Evolutionary conservation across 2,797 vertebrate genomes (phyloP), one percentile per base, ranked within the genome.

Genomic region (Dryobates pubescens): DNA sequence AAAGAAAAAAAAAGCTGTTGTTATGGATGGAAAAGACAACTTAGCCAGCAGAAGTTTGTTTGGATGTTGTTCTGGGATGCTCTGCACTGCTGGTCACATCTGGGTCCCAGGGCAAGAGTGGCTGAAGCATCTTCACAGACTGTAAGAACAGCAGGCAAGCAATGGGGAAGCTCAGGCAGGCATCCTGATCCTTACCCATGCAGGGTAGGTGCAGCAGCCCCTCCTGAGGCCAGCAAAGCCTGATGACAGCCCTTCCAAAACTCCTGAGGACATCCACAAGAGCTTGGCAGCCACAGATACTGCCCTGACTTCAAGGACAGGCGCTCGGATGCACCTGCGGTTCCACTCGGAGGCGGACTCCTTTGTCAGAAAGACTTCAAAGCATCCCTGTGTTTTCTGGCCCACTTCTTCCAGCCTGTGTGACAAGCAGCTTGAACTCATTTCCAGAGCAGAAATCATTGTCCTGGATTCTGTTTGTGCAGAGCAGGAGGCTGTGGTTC

Each of bases 371-470:
- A 82, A 70, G 53, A 58, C 76, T 92, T 61, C 47, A 86, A 82
- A 90, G 79, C 30, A 67, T 26, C 76, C 34, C 24, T 92, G 30
- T 49, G 69, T 62, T 67, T 90, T 92, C 87, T 85, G 85, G 72
- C 43, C 79, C 63, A 53, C 53, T 94, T 87, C 72, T 85, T 77
- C 82, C n/a, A 41, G 58, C 3, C 61, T 82, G 10, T 0, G 0
- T 29, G 41, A 82, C 90, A 82, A 92, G 69, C 82, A 74, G 75
- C 85, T 85, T 49, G 76, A 82, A 80, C 69, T 73, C 43, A 41
- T 88, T 88, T 91, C 74, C 63, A 90, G 86, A 59, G 70, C 30
- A 91, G 67, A 88, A 90, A 88, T 75, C 47, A 79, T 82, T 53
- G 76, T 34, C 41, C 77, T 61, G 78, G 57, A 41, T 15, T 41